A percentile compares a stretch with the other conserved stretches of the same genome.
Evolutionary conservation across 2,888 invertebrate genomes (phyloP).

Genomic region (Aradus depressus): DNA sequence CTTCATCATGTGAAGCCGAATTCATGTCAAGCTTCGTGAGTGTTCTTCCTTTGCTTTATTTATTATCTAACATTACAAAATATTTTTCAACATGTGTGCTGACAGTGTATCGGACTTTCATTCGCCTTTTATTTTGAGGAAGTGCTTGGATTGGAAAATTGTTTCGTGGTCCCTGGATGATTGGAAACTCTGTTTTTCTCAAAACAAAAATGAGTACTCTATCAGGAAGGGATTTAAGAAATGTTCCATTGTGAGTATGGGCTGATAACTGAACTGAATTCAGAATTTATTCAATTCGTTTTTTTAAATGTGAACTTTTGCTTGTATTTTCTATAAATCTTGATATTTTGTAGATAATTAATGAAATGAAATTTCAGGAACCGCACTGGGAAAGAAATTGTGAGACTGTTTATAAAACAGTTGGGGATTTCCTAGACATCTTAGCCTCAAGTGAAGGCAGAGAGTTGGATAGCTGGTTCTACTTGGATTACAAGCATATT

Average conservation of each 20-base stretch:
- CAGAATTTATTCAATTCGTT: neutral
- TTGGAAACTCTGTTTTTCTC: conserved; percentile 46
- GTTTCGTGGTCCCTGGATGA: conserved; percentile 49
- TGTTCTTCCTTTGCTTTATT: too few species aligned
- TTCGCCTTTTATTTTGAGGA: conserved; percentile 46
- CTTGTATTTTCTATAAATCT: neutral
- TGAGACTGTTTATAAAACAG: conserved; percentile 44
- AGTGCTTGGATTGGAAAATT: conserved; percentile 47
- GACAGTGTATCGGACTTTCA: conserved; percentile 13
- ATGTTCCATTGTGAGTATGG: conserved; percentile 35
- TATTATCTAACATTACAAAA: too few species aligned
- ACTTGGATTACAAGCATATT: conserved; percentile 77
- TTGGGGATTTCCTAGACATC: conserved; percentile 34
- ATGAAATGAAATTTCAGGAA: conserved; percentile 32
- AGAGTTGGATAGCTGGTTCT: conserved; percentile 52
- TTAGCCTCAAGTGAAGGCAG: conserved; percentile 32
- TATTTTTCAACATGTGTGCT: neutral
- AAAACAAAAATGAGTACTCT: conserved; percentile 39
- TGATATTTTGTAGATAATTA: neutral
- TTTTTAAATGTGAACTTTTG: neutral
- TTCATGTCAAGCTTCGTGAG: too few species aligned
- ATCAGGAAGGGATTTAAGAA: conserved; percentile 11
- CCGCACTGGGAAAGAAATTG: conserved; percentile 76
- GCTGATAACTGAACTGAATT: conserved; percentile 40
- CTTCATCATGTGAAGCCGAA: too few species aligned